A percentile compares a stretch with the other conserved stretches of the same genome.
Evolutionary conservation across 2,888 invertebrate species (phyloP).

Genomic region (Gortyna flavago): DNA sequence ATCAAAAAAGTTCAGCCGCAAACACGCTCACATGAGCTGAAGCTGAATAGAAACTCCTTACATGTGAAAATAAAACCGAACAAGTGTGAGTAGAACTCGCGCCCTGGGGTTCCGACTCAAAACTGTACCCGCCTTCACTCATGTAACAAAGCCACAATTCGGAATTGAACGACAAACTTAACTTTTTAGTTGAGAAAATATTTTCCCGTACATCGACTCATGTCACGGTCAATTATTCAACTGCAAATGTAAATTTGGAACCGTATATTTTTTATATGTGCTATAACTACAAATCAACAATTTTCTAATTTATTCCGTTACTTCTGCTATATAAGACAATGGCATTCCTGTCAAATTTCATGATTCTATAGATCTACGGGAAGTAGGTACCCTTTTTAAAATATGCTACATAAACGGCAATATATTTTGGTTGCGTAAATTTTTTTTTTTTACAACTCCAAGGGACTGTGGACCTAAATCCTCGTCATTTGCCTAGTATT

Average conservation of each 20-base stretch:
- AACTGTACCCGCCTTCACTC: not conserved
- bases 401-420: not conserved
- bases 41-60: constrained; percentile 26
- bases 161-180: not conserved
- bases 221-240: not conserved
- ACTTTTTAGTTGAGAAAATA: not conserved
- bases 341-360: not conserved
- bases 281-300: not conserved
- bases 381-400: not conserved
- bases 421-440: not conserved
- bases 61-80: constrained; percentile 11
- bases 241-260: not conserved
- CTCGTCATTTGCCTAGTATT: too few species aligned
- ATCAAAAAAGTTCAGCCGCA: constrained; percentile 12
- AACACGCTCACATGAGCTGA: constrained; percentile 1
- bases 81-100: not conserved
- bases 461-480: not conserved
- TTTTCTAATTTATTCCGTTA: not conserved
- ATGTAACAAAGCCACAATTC: not conserved
- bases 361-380: not conserved
- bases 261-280: not conserved
- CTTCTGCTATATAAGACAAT: not conserved
- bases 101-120: not conserved
- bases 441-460: not conserved
- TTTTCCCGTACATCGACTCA: not conserved